Evolutionary conservation across 2,113 vertebrate genomes (phyloP), one percentile per base, ranked within the genome.

Genomic region (Prionailurus viverrinus): DNA sequence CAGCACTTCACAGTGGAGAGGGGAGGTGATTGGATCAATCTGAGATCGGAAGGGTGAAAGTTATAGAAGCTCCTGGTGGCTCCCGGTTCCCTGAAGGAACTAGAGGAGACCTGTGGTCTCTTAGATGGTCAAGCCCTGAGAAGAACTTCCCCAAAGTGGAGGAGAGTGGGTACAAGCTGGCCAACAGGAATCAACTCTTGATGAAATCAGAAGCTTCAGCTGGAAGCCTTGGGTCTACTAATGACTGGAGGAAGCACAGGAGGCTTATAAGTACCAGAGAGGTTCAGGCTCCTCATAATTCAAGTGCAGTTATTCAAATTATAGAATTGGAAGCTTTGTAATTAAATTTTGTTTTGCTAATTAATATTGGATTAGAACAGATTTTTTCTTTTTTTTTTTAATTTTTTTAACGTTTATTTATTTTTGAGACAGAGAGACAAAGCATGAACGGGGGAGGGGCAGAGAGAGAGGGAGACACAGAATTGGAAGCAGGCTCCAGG

Each of bases 311-410:
- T 82, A 82, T 39, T 0, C 27, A 96, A 92, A 53, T 66, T 66
- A 76, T 21, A 58, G 18, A 85, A 27, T 78, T 84, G 82, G 33
- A 23, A 19, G 11, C 31, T 71, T 79, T 55, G 31, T 15, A 96
- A n/a, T 93, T 87, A 53, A 68, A 48, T 81, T 83, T 66, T 93
- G 41, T 91, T 94, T 96, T 89, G 41, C 8, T 73, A 41, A 76
- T 78, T 85, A 93, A 81, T 86, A n/a, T 13, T 95, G 61, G 95
- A 66, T 81, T 96, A 68, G 7, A 76, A 33, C 33, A 76, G 61
- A 6, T 81, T 83, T 58, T 87, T 68, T 13, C 10, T 25, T 92
- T 81, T 83, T 48, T 87, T 68, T 13, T 25, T 31, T 89, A 90
- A 31, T 55, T 81, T 83, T 58, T 87, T 68, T 13, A 39, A 39